Base-by-base conservation (phyloP, 2,113 vertebrate genomes). In the Felis chaus region DNA sequence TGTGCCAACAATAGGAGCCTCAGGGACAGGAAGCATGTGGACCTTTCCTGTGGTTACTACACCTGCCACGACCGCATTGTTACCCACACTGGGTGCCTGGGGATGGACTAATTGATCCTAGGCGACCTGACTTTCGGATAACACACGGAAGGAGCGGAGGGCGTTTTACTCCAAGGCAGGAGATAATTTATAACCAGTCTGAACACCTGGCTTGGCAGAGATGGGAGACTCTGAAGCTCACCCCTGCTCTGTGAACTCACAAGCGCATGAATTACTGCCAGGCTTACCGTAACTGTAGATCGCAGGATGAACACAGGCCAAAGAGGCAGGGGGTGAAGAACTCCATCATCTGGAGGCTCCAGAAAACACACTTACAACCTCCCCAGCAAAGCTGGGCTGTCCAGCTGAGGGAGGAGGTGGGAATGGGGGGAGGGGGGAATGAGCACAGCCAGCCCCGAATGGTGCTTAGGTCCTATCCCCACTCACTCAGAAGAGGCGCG, bases 31-130 rank as follows among this genome's bases (percentile, higher is more conserved):
- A 29, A 68, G 4, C 4, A 18, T 0, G 5, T 57, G 50, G 7
- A 13, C 6, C 23, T 2, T 27, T 29, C 48, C 57, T 71, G 80
- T 4, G 10, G 21, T 45, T 33, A 6, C 4, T 14, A 39, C 1
- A 19, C 41, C 27, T 33, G 29, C 33, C 29, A 12, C 0, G 0
- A 48, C 79, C 21, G 31, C 0, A 5, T 6, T 13, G 6, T 15
- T 27, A 2, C 6, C 21, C 36, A 23, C 9, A 45, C 57, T 57
- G 13, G 3, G 16, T 25, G 31, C 23, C 41, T 14, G 76, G 29
- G 63, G 66, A 92, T 4, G 7, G 68, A 66, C 65, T 79, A 15
- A 16, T 69, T 45, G 57, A 76, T 55, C 83, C 48, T 12, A 19
- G 66, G 76, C 63, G 25, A n/a, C 1, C 0, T 23, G 89, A 61